Evolutionary conservation across 1,140 invertebrate genomes (phyloP).

Genomic region (Apis mellifera): Amel_HAv3.1 CM009931.2:5150501-5151000

Average conservation of each 20-base stretch:
- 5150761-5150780: slow-evolving; percentile 7
- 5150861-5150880: neutral
- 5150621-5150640: slow-evolving; percentile 78
- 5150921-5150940: no score
- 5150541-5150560: slow-evolving; percentile 80
- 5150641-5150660: slow-evolving; percentile 78
- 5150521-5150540: slow-evolving; percentile 71
- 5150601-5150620: slow-evolving; percentile 75
- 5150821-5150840: no score
- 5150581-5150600: slow-evolving; percentile 78
- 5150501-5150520: neutral
- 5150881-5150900: neutral
- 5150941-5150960: no score
- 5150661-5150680: slow-evolving; percentile 76
- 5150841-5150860: no score
- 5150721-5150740: slow-evolving; percentile 77
- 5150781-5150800: neutral
- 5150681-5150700: slow-evolving; percentile 78
- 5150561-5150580: slow-evolving; percentile 77
- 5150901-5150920: no score
- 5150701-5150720: slow-evolving; percentile 76
- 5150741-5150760: slow-evolving; percentile 74
- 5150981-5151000: neutral
- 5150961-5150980: neutral
- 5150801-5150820: no score